Percentiles rank a stretch among this genome's conserved stretches.
These are phyloP conservation scores for Eublepharis macularius DNA, from an alignment of 2,113 vertebrate genomes.

Conservation along the genomic window DNA sequence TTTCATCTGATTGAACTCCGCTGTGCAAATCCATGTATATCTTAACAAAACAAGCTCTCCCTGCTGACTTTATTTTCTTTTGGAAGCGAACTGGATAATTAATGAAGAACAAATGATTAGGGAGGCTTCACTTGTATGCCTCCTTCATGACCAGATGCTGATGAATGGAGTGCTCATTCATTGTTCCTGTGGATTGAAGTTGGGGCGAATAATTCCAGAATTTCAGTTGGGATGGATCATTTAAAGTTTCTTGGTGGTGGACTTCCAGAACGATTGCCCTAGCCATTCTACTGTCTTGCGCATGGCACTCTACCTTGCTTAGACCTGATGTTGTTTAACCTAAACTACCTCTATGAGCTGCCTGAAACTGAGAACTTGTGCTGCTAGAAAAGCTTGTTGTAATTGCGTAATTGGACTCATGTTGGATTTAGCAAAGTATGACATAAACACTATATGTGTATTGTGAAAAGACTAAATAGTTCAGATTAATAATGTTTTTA, in stretches of 20 bases:
- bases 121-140: not conserved
- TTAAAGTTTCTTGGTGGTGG: not conserved
- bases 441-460: not conserved
- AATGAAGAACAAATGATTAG: not conserved
- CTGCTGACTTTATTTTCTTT: not conserved
- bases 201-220: not conserved
- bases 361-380: not conserved
- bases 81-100: not conserved
- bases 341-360: not conserved
- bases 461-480: not conserved
- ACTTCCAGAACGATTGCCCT: not conserved
- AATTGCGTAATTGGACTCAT: not conserved
- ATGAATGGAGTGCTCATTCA: not conserved
- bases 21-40: not conserved
- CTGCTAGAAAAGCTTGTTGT: not conserved
- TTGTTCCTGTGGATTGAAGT: not conserved
- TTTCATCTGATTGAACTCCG: accelerated
- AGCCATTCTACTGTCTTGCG: not conserved
- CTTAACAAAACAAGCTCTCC: slow-evolving; percentile 2
- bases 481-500: not conserved
- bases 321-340: not conserved
- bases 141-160: not conserved
- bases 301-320: not conserved
- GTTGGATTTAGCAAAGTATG: not conserved
- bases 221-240: not conserved